Base-by-base conservation (phyloP, 2,888 invertebrate species). In the Dichetophora obliterata region DNA sequence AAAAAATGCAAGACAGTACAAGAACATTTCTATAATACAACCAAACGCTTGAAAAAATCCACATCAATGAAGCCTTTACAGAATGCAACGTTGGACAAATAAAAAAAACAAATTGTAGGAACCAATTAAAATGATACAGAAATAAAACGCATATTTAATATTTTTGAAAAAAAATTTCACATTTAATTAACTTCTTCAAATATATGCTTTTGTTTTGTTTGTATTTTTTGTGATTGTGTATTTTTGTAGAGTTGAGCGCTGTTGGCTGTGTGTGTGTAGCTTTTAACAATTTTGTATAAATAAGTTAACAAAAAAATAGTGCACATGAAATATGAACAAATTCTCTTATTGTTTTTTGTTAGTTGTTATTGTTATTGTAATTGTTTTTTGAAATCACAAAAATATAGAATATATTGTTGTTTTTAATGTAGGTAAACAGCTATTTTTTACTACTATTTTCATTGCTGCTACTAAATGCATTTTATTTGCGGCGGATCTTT, bases 281-380 rank as follows among this genome's bases (percentile, higher is more conserved):
- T 61, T 50, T 63, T 14, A 34, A 52, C 65, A 63, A 63, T 65
- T n/a, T 54, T 27, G 14, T 59, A 14, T 52, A 31, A 31, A 63
- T 50, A 63, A 5, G 9, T 61, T 31, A 27, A 59, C 43, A 9
- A 14, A 24, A 9, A 14, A 24, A 72, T 37, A 22, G 22, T 24
- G 31, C 27, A 68, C 52, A 57, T 69, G 37, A 70, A 50, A 70
- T 50, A 70, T 75, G 43, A 16, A 61, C 61, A 72, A 37, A 50
- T n/a, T 52, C 31, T n/a, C n/a, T n/a, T n/a, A n/a, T n/a, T n/a
- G n/a, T n/a, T n/a, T n/a, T n/a, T n/a, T n/a, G n/a, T n/a, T n/a
- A n/a, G 5, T 77, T 91, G 91, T 91, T 59, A 65, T 11, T 66
- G 59, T 19, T 52, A 22, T 66, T 66, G 48, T 48, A 48, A 5